Evolutionary conservation across 2,888 invertebrate genomes (phyloP).

Genomic region (Tryphoninae sp.): DNA sequence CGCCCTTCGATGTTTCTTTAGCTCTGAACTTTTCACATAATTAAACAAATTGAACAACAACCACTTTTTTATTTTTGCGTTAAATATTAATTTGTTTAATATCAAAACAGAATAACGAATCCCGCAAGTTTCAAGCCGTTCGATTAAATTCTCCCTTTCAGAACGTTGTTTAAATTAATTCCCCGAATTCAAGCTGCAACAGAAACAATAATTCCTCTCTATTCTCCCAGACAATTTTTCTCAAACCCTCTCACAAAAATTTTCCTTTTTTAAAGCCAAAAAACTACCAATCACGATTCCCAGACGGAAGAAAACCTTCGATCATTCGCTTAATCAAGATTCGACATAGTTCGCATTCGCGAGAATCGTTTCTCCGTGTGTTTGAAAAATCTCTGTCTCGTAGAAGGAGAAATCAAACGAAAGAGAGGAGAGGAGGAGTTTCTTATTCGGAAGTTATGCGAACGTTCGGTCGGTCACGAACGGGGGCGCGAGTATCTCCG

Average conservation of each 20-base stretch:
- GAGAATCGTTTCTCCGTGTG: conserved; percentile 35
- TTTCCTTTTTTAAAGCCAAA: not conserved
- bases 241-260: not conserved
- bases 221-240: not conserved
- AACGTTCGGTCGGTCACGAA: conserved; percentile 36
- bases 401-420: conserved; percentile 19
- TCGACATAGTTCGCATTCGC: conserved; percentile 46
- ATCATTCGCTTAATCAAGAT: conserved; percentile 58
- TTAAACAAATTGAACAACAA: no score
- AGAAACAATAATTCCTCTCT: no score
- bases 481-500: conserved; percentile 37
- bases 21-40: not conserved
- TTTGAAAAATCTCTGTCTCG: conserved; percentile 12
- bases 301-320: conserved; percentile 41
- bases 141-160: not conserved
- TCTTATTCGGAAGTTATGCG: conserved; percentile 62
- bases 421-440: conserved; percentile 30
- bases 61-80: no score
- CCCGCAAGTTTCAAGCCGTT: not conserved
- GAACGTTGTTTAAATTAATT: no score
- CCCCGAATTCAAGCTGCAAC: no score
- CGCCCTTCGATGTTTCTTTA: not conserved
- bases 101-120: conserved; percentile 8
- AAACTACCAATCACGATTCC: conserved; percentile 25
- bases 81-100: no score